Evolutionary conservation across 2,113 vertebrate genomes (phyloP), one percentile per base, ranked within the genome.

Genomic region (Anoura caudifer): DNA sequence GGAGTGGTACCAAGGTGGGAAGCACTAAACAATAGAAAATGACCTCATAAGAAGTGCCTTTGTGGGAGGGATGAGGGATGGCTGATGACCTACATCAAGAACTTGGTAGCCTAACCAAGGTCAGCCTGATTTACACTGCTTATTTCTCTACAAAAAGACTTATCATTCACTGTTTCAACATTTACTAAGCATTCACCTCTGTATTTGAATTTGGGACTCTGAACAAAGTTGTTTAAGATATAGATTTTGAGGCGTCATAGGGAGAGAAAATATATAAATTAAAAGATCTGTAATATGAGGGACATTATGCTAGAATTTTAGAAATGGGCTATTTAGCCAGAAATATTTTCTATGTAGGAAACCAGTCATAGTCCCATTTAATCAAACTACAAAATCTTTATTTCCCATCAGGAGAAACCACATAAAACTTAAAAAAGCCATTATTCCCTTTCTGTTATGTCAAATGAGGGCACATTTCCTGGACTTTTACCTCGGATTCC

Each of bases 341-440:
- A 89, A 92, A 63, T 90, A n/a, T 22, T 92, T 92, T 82, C 84
- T 45, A 94, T 12, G 77, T 59, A 93, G 81, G 47, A 56, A 81
- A 89, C 80, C 73, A 87, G 56, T 75, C 89, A 77, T n/a, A 85
- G 76, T 97, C 9, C n/a, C 31, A 61, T 91, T 77, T 89, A 91
- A 16, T 88, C n/a, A 87, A 95, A 85, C 24, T 43, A 96, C 22
- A 93, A 16, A 75, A 72, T 93, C 15, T 82, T 87, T 72, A 80
- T 47, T 91, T 82, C 38, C 90, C 22, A 86, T 22, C 26, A 73
- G 36, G 43, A 95, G 31, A 93, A 96, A 96, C 3, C 63, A 91
- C 0, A 0, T 20, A 24, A 81, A 80, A 86, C 31, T 82, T 94
- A 63, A 41, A 92, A 94, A 88, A 38, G 13, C 31, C 26, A 47